Base-by-base conservation (phyloP, 2,797 vertebrate genomes). In the Gallirallus australis region DNA sequence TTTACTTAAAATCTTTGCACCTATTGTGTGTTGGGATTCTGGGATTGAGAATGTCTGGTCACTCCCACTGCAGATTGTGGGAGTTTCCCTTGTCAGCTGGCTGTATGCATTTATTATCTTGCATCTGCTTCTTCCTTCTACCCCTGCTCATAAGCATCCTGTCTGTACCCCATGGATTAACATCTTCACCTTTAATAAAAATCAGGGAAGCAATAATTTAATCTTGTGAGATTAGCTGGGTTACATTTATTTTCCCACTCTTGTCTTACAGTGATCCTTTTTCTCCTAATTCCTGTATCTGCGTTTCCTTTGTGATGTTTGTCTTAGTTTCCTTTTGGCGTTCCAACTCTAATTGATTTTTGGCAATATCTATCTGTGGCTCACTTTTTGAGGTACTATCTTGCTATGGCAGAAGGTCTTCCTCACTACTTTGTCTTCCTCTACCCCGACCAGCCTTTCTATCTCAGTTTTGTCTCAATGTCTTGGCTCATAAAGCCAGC, bases 11-110 rank as follows among this genome's bases (percentile, higher is more conserved):
- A 42, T 33, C 37, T 80, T 56, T 69, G 23, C 61, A 56, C 31
- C 10, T 57, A 45, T 48, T 50, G 31, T 27, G 18, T 0, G 0
- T 57, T 1, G 7, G 14, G 17, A 50, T 65, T 82, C 82, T 61
- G 65, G 33, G 45, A 13, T 3, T 66, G 18, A 68, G 17, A 47
- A 24, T 28, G 33, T 15, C 60, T 82, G 20, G 14, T 48, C 83
- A 31, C 12, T 71, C 50, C 28, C 21, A 28, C 1, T 45, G 60
- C 4, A 66, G 31, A 16, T 23, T 39, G 0, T 0, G 1, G 40
- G 64, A 80, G 40, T 39, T 90, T 30, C 64, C 12, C 25, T 65
- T 0, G 0, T 57, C 25, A 47, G 42, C 7, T 57, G 25, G 7
- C 50, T 75, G 33, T 40, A 25, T 48, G 66, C 5, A 11, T 68